Conservation (phyloP, 2,797 vertebrate genomes). For the Sarcophilus harrisii region DNA sequence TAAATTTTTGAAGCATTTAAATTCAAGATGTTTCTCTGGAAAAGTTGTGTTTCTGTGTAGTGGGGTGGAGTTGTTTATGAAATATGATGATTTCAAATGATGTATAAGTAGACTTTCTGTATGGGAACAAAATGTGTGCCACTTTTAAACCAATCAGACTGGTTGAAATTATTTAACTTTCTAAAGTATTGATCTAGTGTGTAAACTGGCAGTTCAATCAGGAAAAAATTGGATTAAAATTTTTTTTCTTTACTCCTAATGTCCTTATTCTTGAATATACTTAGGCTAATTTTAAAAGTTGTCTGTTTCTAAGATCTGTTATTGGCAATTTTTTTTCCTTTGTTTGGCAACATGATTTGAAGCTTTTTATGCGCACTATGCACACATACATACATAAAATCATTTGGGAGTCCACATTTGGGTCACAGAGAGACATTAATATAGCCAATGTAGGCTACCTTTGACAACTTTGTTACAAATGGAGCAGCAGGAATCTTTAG, state of each 20-base stretch:
- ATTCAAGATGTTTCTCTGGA: conserved; percentile 43
- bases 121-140: conserved; percentile 12
- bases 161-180: conserved; percentile 66
- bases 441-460: not conserved
- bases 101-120: conserved; percentile 38
- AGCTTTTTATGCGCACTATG: not conserved
- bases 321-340: conserved; percentile 2
- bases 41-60: not conserved
- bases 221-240: conserved; percentile 9
- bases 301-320: conserved; percentile 16
- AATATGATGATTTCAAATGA: conserved; percentile 58
- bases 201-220: conserved; percentile 51
- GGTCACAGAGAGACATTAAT: not conserved
- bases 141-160: conserved; percentile 50
- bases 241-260: not conserved
- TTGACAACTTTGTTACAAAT: not conserved
- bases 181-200: conserved; percentile 56
- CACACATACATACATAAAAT: not conserved
- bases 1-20: conserved; percentile 44
- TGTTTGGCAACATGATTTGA: not conserved
- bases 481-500: not conserved
- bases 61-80: conserved; percentile 24
- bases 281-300: conserved; percentile 36
- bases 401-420: not conserved
- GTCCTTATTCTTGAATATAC: conserved; percentile 31